Evolutionary conservation across 2,113 vertebrate genomes (phyloP).

Genomic region (Pyxicephalus adspersus): DNA sequence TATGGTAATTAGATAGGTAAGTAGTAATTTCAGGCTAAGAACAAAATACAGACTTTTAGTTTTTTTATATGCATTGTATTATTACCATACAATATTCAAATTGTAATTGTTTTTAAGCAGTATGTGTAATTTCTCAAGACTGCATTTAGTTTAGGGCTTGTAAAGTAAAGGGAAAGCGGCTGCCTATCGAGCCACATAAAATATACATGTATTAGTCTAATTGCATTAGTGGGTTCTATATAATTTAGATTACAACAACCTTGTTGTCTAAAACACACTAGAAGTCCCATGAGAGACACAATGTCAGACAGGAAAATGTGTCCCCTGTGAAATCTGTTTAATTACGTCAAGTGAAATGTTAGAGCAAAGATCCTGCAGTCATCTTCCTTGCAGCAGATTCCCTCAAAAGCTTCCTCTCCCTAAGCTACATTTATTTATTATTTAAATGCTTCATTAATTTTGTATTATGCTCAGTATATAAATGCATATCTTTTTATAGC

Average conservation of each 20-base stretch:
- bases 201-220: no score
- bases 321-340: conserved; percentile 43
- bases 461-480: conserved; percentile 42
- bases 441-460: conserved; percentile 53
- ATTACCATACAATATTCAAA: no score
- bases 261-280: background rate
- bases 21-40: no score
- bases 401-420: conserved; percentile 38
- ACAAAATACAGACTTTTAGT: no score
- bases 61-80: no score
- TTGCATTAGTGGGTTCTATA: background rate
- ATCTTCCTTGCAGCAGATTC: conserved; percentile 19
- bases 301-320: conserved; percentile 22
- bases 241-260: background rate
- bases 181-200: no score
- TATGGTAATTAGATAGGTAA: no score
- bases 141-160: background rate
- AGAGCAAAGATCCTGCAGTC: conserved; percentile 47
- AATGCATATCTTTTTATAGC: conserved; percentile 46
- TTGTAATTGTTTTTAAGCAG: no score
- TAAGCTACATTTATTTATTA: conserved; percentile 50
- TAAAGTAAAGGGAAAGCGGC: no score
- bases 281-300: conserved; percentile 1
- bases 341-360: conserved; percentile 46
- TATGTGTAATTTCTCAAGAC: background rate